These are phyloP conservation scores for Pristiophorus japonicus DNA, from an alignment of 2,113 vertebrate genomes.

Conservation along the genomic window DNA sequence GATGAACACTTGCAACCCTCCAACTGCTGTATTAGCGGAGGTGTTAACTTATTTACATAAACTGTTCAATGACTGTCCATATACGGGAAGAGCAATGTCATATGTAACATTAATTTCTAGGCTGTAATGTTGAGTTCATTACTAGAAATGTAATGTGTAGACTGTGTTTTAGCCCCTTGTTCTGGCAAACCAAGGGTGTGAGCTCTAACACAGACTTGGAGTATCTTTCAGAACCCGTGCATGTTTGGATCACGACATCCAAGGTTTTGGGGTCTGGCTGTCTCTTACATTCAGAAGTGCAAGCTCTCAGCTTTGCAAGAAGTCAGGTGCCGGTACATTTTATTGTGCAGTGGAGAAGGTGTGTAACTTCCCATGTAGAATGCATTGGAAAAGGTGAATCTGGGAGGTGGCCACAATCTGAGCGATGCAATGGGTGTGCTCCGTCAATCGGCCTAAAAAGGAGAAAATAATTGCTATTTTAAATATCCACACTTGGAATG, in stretches of 20 bases:
- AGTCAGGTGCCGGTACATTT: neutral
- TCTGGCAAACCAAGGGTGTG: neutral
- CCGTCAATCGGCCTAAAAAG: no score
- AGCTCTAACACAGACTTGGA: no score
- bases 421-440: no score
- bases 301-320: neutral
- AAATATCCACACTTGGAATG: neutral
- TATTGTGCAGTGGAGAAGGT: neutral
- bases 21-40: neutral
- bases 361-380: neutral
- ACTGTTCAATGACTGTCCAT: neutral
- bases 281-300: neutral
- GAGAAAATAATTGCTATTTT: neutral
- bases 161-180: neutral
- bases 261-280: neutral
- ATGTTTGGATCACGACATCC: neutral
- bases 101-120: neutral
- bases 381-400: neutral
- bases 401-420: neutral
- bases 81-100: neutral
- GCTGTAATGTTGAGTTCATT: neutral
- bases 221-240: no score
- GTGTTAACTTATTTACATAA: neutral
- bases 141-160: neutral
- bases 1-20: neutral